Evolutionary conservation across 2,888 invertebrate species (phyloP), one percentile per base, ranked within the genome.

Genomic region (Cecidostiba fungosa): DNA sequence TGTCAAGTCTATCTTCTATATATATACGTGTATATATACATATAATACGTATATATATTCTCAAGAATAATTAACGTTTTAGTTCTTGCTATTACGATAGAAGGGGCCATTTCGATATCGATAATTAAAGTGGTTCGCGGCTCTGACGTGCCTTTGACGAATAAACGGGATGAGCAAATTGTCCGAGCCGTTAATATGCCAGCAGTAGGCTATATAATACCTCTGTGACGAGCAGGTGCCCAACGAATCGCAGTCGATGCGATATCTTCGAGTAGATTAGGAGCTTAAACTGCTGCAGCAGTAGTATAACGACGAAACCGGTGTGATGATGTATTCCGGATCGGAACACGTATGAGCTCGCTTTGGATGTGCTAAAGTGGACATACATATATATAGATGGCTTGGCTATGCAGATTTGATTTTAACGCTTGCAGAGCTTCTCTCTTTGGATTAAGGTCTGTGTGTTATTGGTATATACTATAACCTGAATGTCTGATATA

Each of bases 41-140:
- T 16, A 54, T 19, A 32, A 32, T 32, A 32, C n/a, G n/a, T n/a
- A 19, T 16, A 54, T 19, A 54, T n/a, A 19, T 74, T 79, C 79
- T 79, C 78, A 69, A 79, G 66, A 84, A 84, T 84, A 84, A 84
- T 84, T 84, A 84, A 78, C 23, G 23, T 79, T 39, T 10, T 86
- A 47, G 29, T 59, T n/a, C 50, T 8, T 36, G n/a, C 6, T 59
- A 1, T 19, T 14, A 32, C 23, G 23, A 3, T 14, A 80, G 39
- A n/a, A n/a, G 36, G 23, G 39, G 12, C 39, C 39, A 72, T 72
- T 72, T 23, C 39, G 23, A 72, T 43, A 72, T 72, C 43, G 43
- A 39, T 72, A 72, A 72, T 72, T 72, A 72, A 72, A 26, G 66
- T 29, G 0, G 10, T 14, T 3, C 62, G 19, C n/a, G 59, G 16